phyloP scores from a whole-genome alignment of 2,797 vertebrate species.

The Dallia pectoralis region DNA sequence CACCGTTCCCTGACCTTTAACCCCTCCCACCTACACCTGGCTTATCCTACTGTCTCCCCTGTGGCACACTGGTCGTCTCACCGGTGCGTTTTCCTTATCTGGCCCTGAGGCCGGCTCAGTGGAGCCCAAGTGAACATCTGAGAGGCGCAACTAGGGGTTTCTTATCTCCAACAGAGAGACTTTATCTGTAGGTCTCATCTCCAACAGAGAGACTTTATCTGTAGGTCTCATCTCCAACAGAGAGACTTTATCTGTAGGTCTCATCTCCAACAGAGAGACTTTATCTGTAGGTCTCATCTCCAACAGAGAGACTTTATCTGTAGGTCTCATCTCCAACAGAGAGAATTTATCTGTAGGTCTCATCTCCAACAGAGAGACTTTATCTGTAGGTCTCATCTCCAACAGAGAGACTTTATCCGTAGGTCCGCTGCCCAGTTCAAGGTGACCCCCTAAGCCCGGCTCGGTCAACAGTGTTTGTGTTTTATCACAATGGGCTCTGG shows the following conservation, averaged over 20 bases:
- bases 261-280: no score
- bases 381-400: constrained; percentile 31
- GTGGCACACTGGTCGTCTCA: constrained; percentile 17
- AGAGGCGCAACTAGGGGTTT: constrained; percentile 28
- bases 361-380: constrained; percentile 33
- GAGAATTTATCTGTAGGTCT: constrained; percentile 12
- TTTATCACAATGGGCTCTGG: constrained; percentile 8
- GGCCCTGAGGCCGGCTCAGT: constrained; percentile 24
- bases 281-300: background rate
- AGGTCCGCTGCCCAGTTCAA: background rate
- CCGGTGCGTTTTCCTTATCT: constrained; percentile 22
- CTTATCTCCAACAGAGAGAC: constrained; percentile 39
- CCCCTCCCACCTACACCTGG: background rate
- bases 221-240: no score
- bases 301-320: constrained; percentile 23
- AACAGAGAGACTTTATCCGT: constrained; percentile 18
- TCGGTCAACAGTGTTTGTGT: background rate
- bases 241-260: constrained; percentile 13
- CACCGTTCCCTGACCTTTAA: background rate
- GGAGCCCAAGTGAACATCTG: constrained; percentile 36
- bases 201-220: constrained; percentile 24
- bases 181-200: background rate
- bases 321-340: no score
- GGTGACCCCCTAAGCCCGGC: no score
- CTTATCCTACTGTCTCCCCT: background rate